Conservation (phyloP, 2,888 invertebrate genomes). For the Harpalus rufipes region DNA sequence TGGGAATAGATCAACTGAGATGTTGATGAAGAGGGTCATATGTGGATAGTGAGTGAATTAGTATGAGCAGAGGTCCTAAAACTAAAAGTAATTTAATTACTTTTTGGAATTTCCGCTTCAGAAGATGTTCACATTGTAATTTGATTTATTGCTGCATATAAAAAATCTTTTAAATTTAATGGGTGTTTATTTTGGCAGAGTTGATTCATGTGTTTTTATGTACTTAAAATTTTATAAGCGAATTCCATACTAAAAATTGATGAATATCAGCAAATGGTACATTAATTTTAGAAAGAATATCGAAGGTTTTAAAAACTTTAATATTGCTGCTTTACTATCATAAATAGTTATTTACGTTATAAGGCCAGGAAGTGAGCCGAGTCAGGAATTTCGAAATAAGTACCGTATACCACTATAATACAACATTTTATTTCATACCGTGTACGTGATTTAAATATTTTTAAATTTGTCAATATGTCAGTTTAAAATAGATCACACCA, state of each 20-base stretch:
- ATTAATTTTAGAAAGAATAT: background rate
- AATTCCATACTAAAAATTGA: background rate
- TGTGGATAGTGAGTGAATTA: slow-evolving; percentile 30
- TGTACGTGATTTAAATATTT: too few relatives aligned
- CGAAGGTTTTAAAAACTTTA: too few relatives aligned
- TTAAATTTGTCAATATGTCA: too few relatives aligned
- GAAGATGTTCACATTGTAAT: background rate
- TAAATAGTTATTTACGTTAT: too few relatives aligned
- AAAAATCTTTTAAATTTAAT: slow-evolving; percentile 1
- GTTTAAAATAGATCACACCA: too few relatives aligned
- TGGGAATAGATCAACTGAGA: slow-evolving; percentile 23
- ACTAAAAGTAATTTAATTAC: slow-evolving; percentile 16
- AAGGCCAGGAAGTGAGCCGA: too few relatives aligned
- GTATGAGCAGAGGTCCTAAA: background rate
- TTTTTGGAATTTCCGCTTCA: slow-evolving; percentile 9
- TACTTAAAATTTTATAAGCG: background rate
- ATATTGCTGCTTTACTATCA: too few relatives aligned
- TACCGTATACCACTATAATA: too few relatives aligned
- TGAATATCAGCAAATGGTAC: background rate
- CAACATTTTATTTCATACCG: too few relatives aligned
- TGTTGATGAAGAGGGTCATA: slow-evolving; percentile 21
- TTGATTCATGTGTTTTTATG: background rate
- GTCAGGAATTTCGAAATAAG: too few relatives aligned
- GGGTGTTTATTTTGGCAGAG: slow-evolving; percentile 1
- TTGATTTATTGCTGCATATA: background rate